Conservation (phyloP, 2,113 vertebrate genomes). For the Neotoma lepida region DNA sequence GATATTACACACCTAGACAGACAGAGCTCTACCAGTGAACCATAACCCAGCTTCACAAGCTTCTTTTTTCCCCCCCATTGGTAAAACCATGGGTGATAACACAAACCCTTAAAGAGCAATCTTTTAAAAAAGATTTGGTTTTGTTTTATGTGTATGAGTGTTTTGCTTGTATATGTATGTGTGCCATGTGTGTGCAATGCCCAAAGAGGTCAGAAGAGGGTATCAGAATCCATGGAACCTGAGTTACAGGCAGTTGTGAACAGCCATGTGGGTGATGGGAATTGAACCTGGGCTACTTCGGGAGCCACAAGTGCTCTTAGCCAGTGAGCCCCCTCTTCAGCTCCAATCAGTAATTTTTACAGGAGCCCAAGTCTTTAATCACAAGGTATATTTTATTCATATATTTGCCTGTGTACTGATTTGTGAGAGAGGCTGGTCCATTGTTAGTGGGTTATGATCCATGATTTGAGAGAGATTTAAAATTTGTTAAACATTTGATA, state of each 20-base stretch:
- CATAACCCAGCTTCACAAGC: not conserved
- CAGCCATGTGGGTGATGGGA: not conserved
- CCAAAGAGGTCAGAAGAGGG: not conserved
- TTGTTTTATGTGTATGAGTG: not conserved
- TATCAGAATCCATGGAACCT: not conserved
- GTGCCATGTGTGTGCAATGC: not conserved
- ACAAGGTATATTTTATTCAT: not conserved
- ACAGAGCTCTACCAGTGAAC: not conserved
- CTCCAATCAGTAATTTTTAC: not conserved
- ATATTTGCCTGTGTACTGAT: not conserved
- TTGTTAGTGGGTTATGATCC: not conserved
- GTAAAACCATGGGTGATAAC: not conserved
- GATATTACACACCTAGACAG: no score
- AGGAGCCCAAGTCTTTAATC: constrained; percentile 14
- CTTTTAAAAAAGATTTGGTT: not conserved
- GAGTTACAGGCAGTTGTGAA: no score
- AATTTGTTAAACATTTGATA: constrained; percentile 8
- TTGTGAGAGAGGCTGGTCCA: not conserved
- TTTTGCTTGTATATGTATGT: not conserved
- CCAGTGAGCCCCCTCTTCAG: not conserved
- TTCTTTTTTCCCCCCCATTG: not conserved
- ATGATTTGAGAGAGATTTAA: not conserved
- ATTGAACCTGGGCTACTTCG: not conserved
- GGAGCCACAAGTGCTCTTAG: not conserved
- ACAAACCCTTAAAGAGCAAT: not conserved